A percentile compares a stretch with the other conserved stretches of the same genome.
phyloP scores from a whole-genome alignment of 2,113 vertebrate genomes.

The Pituophis catenifer region DNA sequence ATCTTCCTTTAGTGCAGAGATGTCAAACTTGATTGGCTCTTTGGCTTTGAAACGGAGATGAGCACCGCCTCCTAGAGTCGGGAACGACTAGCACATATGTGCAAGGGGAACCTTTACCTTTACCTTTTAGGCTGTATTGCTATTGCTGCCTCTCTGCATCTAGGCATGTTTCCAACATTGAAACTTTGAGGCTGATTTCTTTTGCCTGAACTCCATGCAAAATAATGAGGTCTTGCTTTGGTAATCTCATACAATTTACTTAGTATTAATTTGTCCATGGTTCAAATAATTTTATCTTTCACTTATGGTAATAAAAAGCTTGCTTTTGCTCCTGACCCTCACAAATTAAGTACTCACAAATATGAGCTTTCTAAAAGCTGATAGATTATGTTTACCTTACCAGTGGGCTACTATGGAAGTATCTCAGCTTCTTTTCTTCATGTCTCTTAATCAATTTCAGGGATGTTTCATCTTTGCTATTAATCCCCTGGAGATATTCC shows the following conservation, averaged over 20 bases:
- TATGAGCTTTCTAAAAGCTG: neutral
- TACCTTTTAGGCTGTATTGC: neutral
- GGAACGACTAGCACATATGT: no score
- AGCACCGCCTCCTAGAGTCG: no score
- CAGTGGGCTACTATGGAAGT: neutral
- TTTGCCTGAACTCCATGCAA: neutral
- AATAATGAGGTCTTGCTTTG: neutral
- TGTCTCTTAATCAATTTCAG: constrained; percentile 13
- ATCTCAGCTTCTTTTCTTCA: neutral
- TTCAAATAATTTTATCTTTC: neutral
- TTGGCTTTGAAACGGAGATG: no score
- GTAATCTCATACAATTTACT: neutral
- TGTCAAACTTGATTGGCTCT: no score
- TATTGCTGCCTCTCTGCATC: neutral
- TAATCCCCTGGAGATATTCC: neutral
- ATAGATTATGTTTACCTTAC: neutral
- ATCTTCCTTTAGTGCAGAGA: neutral
- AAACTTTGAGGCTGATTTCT: neutral
- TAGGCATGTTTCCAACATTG: neutral
- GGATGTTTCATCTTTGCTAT: neutral
- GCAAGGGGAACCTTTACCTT: no score
- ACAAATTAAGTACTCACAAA: neutral
- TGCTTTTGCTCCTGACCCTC: neutral
- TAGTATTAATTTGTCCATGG: neutral
- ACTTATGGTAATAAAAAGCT: neutral